phyloP scores from a whole-genome alignment of 1,140 invertebrate species.

The Gonioctena quinquepunctata region DNA sequence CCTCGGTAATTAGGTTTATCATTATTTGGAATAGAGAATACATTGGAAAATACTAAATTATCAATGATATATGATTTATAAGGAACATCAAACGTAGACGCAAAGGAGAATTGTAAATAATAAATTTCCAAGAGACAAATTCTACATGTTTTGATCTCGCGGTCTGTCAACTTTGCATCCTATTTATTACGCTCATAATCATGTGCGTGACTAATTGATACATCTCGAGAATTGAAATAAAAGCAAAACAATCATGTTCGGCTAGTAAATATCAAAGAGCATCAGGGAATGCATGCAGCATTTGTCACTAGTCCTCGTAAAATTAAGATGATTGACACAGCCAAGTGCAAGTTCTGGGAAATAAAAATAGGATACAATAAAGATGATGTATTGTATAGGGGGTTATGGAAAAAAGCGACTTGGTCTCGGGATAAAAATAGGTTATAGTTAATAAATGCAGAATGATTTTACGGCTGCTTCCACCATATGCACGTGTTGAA shows the following conservation, averaged over 20 bases:
- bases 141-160: slow-evolving; percentile 16
- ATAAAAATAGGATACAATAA: not conserved
- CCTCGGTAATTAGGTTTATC: no score
- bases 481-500: no score
- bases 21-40: not conserved
- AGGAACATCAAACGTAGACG: not conserved
- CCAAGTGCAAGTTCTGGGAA: slow-evolving; percentile 2
- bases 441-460: no score
- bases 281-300: not conserved
- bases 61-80: not conserved
- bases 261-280: slow-evolving; percentile 8
- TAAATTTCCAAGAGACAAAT: not conserved
- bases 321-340: slow-evolving; percentile 14
- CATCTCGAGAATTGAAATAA: not conserved
- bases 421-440: no score
- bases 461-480: no score
- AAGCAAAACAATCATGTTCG: not conserved
- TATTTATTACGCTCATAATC: slow-evolving; percentile 18
- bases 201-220: slow-evolving; percentile 23
- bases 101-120: not conserved
- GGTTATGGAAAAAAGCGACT: no score
- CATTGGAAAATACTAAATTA: not conserved
- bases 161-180: slow-evolving; percentile 15
- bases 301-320: slow-evolving; percentile 14
- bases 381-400: no score